These are phyloP conservation scores for Tiliacea citrago DNA, from an alignment of 2,888 invertebrate species.

Conservation along the genomic window DNA sequence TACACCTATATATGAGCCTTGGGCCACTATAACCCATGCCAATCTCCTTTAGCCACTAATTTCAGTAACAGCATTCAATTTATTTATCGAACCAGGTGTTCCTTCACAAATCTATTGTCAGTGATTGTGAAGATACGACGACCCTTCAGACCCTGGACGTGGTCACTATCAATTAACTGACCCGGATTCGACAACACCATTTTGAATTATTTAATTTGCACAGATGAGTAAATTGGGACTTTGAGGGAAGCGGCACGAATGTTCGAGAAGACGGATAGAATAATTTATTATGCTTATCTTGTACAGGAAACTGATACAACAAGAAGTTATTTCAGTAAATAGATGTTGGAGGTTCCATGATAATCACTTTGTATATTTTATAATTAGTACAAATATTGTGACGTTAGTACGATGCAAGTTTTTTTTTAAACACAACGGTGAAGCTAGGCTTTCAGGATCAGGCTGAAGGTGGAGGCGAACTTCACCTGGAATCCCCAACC, in stretches of 20 bases:
- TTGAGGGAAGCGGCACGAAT: slow-evolving; percentile 14
- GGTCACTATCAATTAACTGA: slow-evolving; percentile 62
- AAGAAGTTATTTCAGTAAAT: neutral
- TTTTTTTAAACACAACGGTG: too few species aligned
- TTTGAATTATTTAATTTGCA: slow-evolving; percentile 60
- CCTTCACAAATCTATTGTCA: slow-evolving; percentile 51
- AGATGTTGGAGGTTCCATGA: neutral
- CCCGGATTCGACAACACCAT: slow-evolving; percentile 46
- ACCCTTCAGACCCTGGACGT: slow-evolving; percentile 43
- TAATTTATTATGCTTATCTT: neutral
- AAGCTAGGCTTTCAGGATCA: too few species aligned
- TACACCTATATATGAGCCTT: neutral
- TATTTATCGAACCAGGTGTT: slow-evolving; percentile 62
- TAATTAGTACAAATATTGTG: neutral
- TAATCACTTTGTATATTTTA: neutral
- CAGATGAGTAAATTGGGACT: slow-evolving; percentile 48
- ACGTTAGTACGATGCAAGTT: neutral
- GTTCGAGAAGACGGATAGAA: neutral
- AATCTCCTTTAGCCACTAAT: slow-evolving; percentile 22
- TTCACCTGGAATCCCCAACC: too few species aligned
- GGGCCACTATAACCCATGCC: slow-evolving; percentile 6
- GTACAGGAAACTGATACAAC: neutral
- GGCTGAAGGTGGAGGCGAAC: too few species aligned
- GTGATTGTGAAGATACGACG: slow-evolving; percentile 45
- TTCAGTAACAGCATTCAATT: slow-evolving; percentile 46